Conservation (phyloP, 2,113 vertebrate species). For the Dissostichus mawsoni region DNA sequence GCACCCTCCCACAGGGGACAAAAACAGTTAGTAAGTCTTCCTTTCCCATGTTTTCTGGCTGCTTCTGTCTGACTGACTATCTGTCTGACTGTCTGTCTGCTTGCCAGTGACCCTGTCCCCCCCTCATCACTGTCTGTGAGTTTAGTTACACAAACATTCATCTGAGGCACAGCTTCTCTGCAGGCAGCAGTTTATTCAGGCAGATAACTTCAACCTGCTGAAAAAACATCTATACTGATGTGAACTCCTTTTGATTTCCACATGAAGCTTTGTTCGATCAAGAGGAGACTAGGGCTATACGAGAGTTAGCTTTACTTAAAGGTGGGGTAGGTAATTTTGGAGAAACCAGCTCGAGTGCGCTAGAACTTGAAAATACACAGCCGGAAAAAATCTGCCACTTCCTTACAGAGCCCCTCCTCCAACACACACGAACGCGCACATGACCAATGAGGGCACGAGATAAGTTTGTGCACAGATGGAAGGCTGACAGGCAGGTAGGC, state of each 20-base stretch:
- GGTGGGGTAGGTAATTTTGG: too few species aligned
- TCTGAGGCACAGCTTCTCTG: conserved; percentile 44
- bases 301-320: background rate
- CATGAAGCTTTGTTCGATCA: background rate
- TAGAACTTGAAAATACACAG: too few species aligned
- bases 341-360: too few species aligned
- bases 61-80: conserved; percentile 65
- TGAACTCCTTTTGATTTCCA: background rate
- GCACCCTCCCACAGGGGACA: conserved; percentile 95
- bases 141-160: conserved; percentile 25
- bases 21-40: conserved; percentile 96
- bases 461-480: too few species aligned
- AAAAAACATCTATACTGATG: background rate
- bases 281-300: background rate
- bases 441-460: too few species aligned
- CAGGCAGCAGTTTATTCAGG: background rate
- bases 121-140: conserved; percentile 39
- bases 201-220: background rate
- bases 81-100: conserved; percentile 21
- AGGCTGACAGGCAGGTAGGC: too few species aligned
- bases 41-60: conserved; percentile 81
- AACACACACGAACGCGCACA: too few species aligned
- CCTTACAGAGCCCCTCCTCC: too few species aligned
- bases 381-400: too few species aligned
- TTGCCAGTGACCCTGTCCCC: conserved; percentile 9